Evolutionary conservation across 1,140 invertebrate species (phyloP).

Genomic region (Drosophila subpulchrella): DNA sequence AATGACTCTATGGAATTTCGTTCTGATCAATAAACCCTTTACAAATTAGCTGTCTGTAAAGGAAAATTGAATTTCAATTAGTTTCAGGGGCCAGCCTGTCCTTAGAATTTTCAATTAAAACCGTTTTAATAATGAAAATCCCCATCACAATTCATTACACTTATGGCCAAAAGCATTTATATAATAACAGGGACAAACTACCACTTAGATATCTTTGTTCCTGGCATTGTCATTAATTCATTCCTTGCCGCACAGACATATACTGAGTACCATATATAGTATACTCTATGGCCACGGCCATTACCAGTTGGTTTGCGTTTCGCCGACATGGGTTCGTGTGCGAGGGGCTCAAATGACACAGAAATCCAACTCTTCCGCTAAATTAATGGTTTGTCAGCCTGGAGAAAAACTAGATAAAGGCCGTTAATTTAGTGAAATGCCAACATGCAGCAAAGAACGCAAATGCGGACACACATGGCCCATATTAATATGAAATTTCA

Average conservation of each 20-base stretch:
- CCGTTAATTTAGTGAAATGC: conserved; percentile 63
- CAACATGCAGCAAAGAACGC: conserved; percentile 26
- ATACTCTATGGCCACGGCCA: conserved; percentile 4
- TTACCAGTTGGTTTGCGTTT: conserved; percentile 27
- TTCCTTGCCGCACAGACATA: conserved; percentile 21
- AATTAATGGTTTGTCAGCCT: conserved; percentile 59
- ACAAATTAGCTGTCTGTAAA: neutral
- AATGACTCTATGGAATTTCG: neutral
- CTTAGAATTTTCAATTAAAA: neutral
- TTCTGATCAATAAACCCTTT: neutral
- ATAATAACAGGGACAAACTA: conserved; percentile 29
- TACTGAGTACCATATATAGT: conserved; percentile 28
- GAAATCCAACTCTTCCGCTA: conserved; percentile 46
- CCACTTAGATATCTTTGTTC: conserved; percentile 33
- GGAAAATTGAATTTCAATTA: neutral
- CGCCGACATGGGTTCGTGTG: neutral
- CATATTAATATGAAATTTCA: conserved; percentile 40
- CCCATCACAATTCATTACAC: conserved; percentile 7
- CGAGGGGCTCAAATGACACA: conserved; percentile 42
- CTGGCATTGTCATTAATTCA: conserved; percentile 32
- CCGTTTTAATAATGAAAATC: neutral
- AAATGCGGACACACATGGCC: conserved; percentile 14
- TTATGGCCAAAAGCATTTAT: conserved; percentile 32
- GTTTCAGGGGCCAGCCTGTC: neutral
- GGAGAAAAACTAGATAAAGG: conserved; percentile 61